Base-by-base conservation (phyloP, 2,888 invertebrate species). In the Acleris holmiana region DNA sequence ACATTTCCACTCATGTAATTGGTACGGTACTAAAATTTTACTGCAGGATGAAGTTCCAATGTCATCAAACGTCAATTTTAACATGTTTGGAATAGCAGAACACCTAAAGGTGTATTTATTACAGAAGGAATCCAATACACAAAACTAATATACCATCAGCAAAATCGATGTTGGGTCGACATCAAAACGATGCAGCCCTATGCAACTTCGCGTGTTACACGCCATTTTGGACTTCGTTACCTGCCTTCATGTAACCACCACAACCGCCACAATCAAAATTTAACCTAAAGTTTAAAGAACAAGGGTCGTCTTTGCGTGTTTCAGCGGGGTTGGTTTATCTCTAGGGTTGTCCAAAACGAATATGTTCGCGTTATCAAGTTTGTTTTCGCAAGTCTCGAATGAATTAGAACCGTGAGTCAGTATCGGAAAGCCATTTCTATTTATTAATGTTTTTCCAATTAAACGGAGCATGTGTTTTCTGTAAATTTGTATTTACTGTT, bases 121-220 rank as follows among this genome's bases (percentile, higher is more conserved):
- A 13, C 51, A 35, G 44, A 1, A 40, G 46, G 13, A 69, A 61
- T 61, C 66, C 59, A 77, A 78, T 71, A 78, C 80, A 82, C 82
- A 80, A 13, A 86, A 84, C 82, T 78, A 76, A 77, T 78, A 79
- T 79, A 78, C 81, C 80, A 78, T 78, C 77, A 72, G 70, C 78
- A 75, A 71, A 84, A 86, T 87, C 85, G 85, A 85, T 66, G 59
- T 55, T 50, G 48, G 76, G 76, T 80, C 79, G 73, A 83, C 83
- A 84, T 83, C 76, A 76, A 75, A 62, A 72, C 85, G 82, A 83
- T 85, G 84, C 85, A 85, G 80, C 80, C 77, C 83, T 86, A 85
- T 87, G 88, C 88, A 85, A 76, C 76, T 76, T 88, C 72, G 89
- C 89, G 89, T 89, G 89, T 76, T 69, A 79, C 89, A 89, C 89